Conservation (phyloP, 2,113 vertebrate genomes). For the Hucho hucho region DNA sequence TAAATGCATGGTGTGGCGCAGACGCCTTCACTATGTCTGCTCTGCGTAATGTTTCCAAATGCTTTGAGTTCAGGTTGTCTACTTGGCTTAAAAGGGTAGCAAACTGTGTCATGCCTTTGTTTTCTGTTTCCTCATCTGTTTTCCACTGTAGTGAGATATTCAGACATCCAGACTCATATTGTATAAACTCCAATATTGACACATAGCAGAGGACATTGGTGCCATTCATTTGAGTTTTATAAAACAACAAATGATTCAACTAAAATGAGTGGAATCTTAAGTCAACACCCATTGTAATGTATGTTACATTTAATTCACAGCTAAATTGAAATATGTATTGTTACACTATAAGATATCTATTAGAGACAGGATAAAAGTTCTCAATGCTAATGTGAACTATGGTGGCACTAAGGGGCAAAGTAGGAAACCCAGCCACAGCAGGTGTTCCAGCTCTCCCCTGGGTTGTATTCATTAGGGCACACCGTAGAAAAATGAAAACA, state of each 20-base stretch:
- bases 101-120: conserved; percentile 50
- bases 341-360: too few species aligned
- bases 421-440: too few species aligned
- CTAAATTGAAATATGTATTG: too few species aligned
- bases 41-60: conserved; percentile 45
- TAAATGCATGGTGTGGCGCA: conserved; percentile 48
- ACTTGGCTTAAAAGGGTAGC: conserved; percentile 51
- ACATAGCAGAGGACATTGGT: conserved; percentile 40
- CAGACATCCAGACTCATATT: conserved; percentile 27
- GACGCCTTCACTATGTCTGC: conserved; percentile 41
- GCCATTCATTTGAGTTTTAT: conserved; percentile 14
- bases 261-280: not conserved
- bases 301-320: too few species aligned
- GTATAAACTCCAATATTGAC: conserved; percentile 48
- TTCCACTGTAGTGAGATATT: conserved; percentile 51
- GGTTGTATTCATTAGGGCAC: too few species aligned
- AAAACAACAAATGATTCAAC: not conserved
- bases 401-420: too few species aligned
- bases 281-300: too few species aligned
- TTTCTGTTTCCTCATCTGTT: conserved; percentile 53
- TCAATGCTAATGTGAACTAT: too few species aligned
- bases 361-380: too few species aligned
- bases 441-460: too few species aligned
- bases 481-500: too few species aligned
- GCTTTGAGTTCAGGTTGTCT: conserved; percentile 44